Percentiles rank a stretch among this genome's conserved stretches.
Conservation (phyloP, 2,113 vertebrate genomes). For the Sminthopsis crassicaudata region DNA sequence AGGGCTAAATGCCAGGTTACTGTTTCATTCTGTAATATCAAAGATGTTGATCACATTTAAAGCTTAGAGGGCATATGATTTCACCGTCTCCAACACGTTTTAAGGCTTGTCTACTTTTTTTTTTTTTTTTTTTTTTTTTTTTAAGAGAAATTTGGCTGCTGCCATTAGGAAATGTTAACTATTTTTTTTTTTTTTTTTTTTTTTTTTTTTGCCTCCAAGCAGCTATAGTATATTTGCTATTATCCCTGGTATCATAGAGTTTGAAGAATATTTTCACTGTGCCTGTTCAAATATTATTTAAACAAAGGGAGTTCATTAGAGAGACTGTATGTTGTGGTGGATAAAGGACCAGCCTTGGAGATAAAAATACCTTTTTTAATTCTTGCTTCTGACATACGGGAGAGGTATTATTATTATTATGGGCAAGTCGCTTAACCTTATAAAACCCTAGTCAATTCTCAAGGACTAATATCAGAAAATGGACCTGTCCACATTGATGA, state of each 20-base stretch:
- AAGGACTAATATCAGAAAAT: background rate
- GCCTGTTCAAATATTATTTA: background rate
- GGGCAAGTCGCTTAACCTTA: background rate
- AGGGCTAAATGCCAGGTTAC: slow-evolving; percentile 65
- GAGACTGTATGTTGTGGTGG: background rate
- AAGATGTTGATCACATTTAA: slow-evolving; percentile 29
- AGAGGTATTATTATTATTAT: background rate
- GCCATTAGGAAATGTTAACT: background rate
- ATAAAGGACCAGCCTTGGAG: background rate
- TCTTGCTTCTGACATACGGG: background rate
- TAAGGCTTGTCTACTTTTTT: slow-evolving; percentile 6
- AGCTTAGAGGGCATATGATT: slow-evolving; percentile 42
- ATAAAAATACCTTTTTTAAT: background rate
- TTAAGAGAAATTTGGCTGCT: background rate
- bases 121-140: slow-evolving; percentile 15
- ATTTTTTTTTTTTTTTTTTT: background rate
- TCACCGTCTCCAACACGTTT: slow-evolving; percentile 41
- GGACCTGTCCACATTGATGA: background rate
- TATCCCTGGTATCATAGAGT: background rate
- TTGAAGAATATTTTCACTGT: background rate
- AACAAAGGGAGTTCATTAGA: background rate
- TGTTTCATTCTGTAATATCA: slow-evolving; percentile 24
- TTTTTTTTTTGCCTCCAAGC: background rate
- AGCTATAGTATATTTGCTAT: background rate
- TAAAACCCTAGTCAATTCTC: background rate